A percentile compares a stretch with the other conserved stretches of the same genome.
Evolutionary conservation across 2,888 invertebrate species (phyloP).

Genomic region (Aporophyla lueneburgensis): DNA sequence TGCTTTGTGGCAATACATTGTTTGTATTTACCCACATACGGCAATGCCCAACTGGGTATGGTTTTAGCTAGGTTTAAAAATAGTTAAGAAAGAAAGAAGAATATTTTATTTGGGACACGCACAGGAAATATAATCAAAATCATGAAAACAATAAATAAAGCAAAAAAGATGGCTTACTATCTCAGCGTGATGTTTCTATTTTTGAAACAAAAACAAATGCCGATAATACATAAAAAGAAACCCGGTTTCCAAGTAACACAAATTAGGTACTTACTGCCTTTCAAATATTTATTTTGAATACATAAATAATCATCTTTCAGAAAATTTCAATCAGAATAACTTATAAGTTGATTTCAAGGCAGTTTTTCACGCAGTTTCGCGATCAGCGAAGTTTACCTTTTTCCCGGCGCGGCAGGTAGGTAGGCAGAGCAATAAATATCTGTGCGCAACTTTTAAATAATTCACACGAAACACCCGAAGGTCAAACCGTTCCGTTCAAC

Average conservation of each 20-base stretch:
- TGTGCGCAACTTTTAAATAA: conserved; percentile 67
- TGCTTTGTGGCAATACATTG: neutral
- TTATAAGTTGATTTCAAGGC: conserved; percentile 16
- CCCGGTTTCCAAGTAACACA: too few relatives aligned
- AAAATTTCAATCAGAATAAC: conserved; percentile 32
- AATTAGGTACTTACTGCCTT: neutral
- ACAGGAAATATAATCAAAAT: too few relatives aligned
- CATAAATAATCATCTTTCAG: neutral
- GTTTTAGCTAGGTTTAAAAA: neutral
- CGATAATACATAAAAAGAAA: too few relatives aligned
- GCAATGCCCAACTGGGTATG: neutral
- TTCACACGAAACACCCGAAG: conserved; percentile 56
- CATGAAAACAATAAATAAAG: too few relatives aligned
- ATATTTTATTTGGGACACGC: too few relatives aligned
- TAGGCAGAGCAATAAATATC: conserved; percentile 63
- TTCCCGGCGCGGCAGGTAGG: conserved; percentile 47
- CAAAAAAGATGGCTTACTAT: too few relatives aligned
- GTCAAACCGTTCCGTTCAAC: conserved; percentile 35
- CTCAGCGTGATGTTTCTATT: too few relatives aligned
- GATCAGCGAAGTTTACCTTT: conserved; percentile 49
- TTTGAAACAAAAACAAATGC: too few relatives aligned
- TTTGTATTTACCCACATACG: neutral
- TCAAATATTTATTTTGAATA: neutral
- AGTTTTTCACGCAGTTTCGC: conserved; percentile 37
- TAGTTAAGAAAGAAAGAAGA: neutral